Percentiles rank a stretch among this genome's conserved stretches.
Evolutionary conservation across 1,140 invertebrate species (phyloP).

Genomic region (Brachionus manjavacas): DNA sequence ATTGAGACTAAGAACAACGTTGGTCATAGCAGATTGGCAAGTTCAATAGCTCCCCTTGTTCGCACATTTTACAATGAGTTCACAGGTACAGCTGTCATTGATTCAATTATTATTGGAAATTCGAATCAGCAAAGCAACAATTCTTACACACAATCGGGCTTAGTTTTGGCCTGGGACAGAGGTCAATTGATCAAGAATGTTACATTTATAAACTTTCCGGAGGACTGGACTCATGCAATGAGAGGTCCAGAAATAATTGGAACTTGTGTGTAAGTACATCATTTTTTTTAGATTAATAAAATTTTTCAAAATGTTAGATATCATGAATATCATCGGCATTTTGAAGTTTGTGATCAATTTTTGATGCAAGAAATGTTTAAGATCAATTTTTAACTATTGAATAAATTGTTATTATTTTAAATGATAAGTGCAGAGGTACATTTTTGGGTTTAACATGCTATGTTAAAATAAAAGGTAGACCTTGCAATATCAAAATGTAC

Average conservation of each 20-base stretch:
- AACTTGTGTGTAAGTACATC: neutral
- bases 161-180: conserved; percentile 34
- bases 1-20: conserved; percentile 29
- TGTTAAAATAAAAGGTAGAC: too few species aligned
- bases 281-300: neutral
- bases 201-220: conserved; percentile 28
- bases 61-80: conserved; percentile 14
- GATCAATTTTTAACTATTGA: too few species aligned
- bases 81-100: neutral
- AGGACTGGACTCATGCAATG: neutral
- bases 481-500: too few species aligned
- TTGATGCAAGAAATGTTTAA: too few species aligned
- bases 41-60: neutral
- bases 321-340: too few species aligned
- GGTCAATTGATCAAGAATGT: conserved; percentile 10
- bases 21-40: neutral
- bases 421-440: too few species aligned
- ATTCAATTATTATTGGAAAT: conserved; percentile 34
- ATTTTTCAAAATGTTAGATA: too few species aligned
- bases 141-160: conserved; percentile 43
- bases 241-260: neutral
- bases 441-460: too few species aligned
- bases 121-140: neutral
- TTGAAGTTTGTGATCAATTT: too few species aligned
- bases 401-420: too few species aligned